These are phyloP conservation scores for Liasis olivaceus DNA, from an alignment of 2,797 vertebrate species.

Conservation along the genomic window DNA sequence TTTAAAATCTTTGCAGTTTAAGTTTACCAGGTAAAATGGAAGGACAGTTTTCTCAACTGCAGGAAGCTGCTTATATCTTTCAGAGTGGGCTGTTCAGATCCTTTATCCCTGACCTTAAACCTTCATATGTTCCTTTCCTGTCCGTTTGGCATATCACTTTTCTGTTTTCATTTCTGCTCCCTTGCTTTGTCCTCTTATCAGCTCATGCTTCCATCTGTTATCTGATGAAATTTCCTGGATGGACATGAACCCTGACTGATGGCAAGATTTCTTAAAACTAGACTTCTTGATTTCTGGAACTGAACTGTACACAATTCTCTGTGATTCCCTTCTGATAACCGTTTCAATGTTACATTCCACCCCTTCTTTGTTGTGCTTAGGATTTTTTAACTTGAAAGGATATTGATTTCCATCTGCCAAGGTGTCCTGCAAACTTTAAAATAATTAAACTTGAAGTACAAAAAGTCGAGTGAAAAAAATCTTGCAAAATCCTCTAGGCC, in stretches of 20 bases:
- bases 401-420: neutral
- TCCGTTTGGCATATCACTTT: neutral
- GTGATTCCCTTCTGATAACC: neutral
- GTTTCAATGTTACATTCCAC: neutral
- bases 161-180: neutral
- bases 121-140: neutral
- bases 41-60: neutral
- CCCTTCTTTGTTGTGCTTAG: neutral
- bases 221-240: conserved; percentile 3
- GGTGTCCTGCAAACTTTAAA: neutral
- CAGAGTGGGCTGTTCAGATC: neutral
- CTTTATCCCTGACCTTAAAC: neutral
- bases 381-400: neutral
- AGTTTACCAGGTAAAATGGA: conserved; percentile 27
- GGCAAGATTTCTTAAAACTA: neutral
- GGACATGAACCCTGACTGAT: neutral
- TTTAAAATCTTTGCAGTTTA: conserved; percentile 40
- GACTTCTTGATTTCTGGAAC: neutral
- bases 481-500: neutral
- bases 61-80: neutral
- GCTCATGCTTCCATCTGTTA: neutral
- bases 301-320: neutral
- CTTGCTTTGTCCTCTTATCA: neutral
- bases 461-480: neutral
- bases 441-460: neutral